Conservation (phyloP, 2,888 invertebrate species). For the Drosophila prostipennis region DNA sequence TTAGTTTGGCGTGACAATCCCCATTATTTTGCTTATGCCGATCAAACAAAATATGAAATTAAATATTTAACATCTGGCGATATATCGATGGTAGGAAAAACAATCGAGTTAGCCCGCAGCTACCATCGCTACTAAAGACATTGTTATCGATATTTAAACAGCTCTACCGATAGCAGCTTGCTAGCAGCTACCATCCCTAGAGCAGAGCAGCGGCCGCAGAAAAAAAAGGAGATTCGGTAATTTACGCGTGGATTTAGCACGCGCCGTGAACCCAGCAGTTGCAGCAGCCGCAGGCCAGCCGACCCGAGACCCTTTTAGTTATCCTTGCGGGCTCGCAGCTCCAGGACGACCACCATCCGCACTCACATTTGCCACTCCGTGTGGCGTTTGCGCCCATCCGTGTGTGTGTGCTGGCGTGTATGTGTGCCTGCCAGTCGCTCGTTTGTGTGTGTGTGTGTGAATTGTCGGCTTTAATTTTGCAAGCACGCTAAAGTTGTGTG, state of each 20-base stretch:
- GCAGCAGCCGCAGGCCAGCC: constrained; percentile 2
- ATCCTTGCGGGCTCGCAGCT: not conserved
- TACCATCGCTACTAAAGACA: no score
- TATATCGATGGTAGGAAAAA: no score
- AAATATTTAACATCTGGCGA: no score
- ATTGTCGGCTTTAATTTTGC: constrained; percentile 72
- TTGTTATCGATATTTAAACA: no score
- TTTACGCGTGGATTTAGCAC: constrained; percentile 54
- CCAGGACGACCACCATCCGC: constrained; percentile 8
- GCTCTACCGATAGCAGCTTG: constrained; percentile 16
- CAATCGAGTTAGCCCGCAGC: no score
- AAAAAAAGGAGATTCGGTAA: constrained; percentile 34
- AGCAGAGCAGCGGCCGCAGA: constrained; percentile 38
- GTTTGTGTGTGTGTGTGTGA: constrained; percentile 32
- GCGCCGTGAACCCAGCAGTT: constrained; percentile 29
- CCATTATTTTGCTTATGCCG: no score
- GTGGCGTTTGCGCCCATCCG: constrained; percentile 38
- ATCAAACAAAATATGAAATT: no score
- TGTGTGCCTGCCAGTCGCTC: constrained; percentile 22
- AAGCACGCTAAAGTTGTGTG: constrained; percentile 48
- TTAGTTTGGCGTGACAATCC: no score
- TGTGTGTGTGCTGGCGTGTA: constrained; percentile 21
- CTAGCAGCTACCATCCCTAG: constrained; percentile 19
- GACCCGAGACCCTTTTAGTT: not conserved
- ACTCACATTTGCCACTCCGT: constrained; percentile 42